Conservation (phyloP, 2,113 vertebrate genomes). For the Arothron firmamentum region DNA sequence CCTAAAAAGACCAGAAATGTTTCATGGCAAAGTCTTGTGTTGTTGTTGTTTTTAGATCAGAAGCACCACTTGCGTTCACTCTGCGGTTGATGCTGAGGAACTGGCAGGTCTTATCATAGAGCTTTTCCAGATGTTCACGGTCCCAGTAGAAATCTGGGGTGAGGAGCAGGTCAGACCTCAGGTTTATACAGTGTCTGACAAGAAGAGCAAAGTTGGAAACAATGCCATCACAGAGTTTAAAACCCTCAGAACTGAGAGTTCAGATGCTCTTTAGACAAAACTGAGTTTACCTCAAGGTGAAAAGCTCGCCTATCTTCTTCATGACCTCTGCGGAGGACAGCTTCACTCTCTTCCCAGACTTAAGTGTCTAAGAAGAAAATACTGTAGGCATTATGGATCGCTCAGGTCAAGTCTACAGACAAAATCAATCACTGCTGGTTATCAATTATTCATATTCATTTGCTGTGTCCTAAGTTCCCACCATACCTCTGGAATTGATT, state of each 20-base stretch:
- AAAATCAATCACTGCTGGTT: conserved; percentile 19
- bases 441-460: conserved; percentile 14
- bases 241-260: neutral
- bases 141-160: conserved; percentile 99
- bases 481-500: conserved; percentile 94
- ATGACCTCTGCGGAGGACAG: conserved; percentile 94
- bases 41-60: neutral
- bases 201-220: conserved; percentile 9
- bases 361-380: conserved; percentile 77
- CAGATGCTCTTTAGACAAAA: neutral
- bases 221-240: neutral
- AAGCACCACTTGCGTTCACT: conserved; percentile 80
- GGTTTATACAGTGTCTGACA: conserved; percentile 90
- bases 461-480: neutral
- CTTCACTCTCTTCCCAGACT: conserved; percentile 86
- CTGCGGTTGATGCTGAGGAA: conserved; percentile 94
- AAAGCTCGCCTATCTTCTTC: conserved; percentile 97
- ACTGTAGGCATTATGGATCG: conserved; percentile 1
- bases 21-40: too few relatives aligned
- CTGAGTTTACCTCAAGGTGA: conserved; percentile 82
- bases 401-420: neutral
- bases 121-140: conserved; percentile 90
- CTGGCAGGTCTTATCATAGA: conserved; percentile 95
- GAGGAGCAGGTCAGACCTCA: conserved; percentile 94
- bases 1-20: conserved; percentile 66